These are phyloP conservation scores for Rhabdornis inornatus DNA, from an alignment of 2,113 vertebrate genomes.

Conservation along the genomic window DNA sequence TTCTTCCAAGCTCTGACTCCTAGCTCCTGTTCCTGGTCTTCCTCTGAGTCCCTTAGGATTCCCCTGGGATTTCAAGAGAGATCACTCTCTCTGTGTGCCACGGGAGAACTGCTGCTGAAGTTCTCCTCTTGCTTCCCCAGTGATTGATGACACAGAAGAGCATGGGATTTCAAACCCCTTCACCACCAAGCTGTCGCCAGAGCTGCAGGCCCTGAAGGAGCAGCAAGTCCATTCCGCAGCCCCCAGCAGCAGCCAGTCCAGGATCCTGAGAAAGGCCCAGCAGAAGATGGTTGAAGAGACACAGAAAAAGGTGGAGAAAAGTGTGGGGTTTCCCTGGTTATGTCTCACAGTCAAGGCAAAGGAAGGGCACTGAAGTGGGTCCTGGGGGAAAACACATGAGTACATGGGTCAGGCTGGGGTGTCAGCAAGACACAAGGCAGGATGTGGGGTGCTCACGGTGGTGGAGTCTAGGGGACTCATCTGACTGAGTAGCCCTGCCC, in stretches of 20 bases:
- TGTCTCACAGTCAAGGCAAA: background rate
- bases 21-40: background rate
- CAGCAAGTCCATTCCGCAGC: slow-evolving; percentile 77
- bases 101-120: background rate
- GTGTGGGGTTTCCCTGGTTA: background rate
- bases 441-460: background rate
- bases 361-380: background rate
- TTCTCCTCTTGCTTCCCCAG: slow-evolving; percentile 54
- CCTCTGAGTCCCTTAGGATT: background rate
- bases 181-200: slow-evolving; percentile 80
- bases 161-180: slow-evolving; percentile 79
- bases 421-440: background rate
- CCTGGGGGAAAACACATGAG: background rate
- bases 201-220: slow-evolving; percentile 82
- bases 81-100: background rate
- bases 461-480: background rate
- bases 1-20: background rate
- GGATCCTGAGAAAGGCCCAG: slow-evolving; percentile 76
- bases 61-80: background rate
- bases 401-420: background rate
- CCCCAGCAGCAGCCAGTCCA: slow-evolving; percentile 69
- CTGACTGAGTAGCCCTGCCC: background rate
- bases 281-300: slow-evolving; percentile 72
- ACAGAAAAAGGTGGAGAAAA: slow-evolving; percentile 66
- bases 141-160: slow-evolving; percentile 73